phyloP scores from a whole-genome alignment of 2,888 invertebrate species.

The Stramonita haemastoma region DNA sequence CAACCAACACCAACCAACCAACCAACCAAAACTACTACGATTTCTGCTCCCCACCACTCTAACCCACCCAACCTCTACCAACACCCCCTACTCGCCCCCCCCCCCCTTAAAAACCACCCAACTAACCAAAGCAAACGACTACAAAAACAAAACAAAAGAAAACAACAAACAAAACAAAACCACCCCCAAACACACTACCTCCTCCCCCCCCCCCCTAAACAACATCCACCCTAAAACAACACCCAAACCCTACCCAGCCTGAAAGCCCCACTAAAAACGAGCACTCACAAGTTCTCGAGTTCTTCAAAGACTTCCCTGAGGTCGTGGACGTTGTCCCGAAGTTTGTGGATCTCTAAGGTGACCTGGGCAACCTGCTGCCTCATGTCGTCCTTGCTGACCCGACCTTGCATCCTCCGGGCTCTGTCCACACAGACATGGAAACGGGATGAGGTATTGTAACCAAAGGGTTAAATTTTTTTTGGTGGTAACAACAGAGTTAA shows the following conservation, averaged over 20 bases:
- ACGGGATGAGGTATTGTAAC: neutral
- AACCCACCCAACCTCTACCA: too few species aligned
- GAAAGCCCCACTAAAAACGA: neutral
- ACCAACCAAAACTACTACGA: too few species aligned
- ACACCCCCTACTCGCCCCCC: too few species aligned
- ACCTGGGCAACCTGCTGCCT: conserved; percentile 27
- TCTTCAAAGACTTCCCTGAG: conserved; percentile 20
- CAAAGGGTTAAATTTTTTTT: too few species aligned
- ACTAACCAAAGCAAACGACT: neutral
- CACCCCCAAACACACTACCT: too few species aligned
- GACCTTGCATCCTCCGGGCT: neutral
- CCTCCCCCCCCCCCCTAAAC: too few species aligned
- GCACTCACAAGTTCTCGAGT: neutral
- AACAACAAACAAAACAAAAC: neutral
- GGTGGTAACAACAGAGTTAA: too few species aligned
- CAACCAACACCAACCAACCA: too few species aligned
- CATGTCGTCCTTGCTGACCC: conserved; percentile 24
- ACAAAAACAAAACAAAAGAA: neutral
- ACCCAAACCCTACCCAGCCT: neutral
- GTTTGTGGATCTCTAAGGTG: conserved; percentile 12
- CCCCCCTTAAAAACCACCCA: too few species aligned
- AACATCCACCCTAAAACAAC: neutral
- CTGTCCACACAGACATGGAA: neutral
- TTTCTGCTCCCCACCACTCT: too few species aligned
- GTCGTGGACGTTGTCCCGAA: conserved; percentile 24